These are phyloP conservation scores for Cololabis saira DNA, from an alignment of 2,113 vertebrate genomes.

Conservation along the genomic window DNA sequence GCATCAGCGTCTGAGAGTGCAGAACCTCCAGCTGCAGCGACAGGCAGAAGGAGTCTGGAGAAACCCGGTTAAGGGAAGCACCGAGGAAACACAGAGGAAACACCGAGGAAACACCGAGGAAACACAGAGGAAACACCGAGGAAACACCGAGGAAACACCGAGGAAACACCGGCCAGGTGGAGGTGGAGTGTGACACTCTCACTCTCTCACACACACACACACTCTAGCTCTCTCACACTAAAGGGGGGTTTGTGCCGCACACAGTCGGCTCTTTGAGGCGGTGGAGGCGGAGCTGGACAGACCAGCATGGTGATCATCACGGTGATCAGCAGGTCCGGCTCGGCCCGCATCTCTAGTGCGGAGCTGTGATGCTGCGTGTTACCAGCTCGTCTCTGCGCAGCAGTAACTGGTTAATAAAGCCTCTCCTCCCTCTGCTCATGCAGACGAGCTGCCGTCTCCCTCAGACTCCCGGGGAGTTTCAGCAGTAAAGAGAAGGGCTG, in stretches of 20 bases:
- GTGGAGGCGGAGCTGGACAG: constrained; percentile 53
- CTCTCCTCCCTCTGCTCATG: not conserved
- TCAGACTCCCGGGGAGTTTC: too few relatives aligned
- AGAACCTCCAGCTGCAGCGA: constrained; percentile 97
- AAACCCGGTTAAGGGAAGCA: constrained; percentile 82
- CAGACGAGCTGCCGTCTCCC: not conserved
- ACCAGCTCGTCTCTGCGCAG: constrained; percentile 6
- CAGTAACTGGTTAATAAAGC: constrained; percentile 10
- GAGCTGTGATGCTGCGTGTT: constrained; percentile 41
- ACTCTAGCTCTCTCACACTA: too few relatives aligned
- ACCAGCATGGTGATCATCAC: constrained; percentile 68
- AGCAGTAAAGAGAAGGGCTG: not conserved
- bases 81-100: too few relatives aligned
- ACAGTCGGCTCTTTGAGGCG: constrained; percentile 74
- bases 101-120: constrained; percentile 58
- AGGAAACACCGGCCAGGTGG: constrained; percentile 37
- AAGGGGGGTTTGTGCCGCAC: constrained; percentile 62
- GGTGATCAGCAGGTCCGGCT: too few relatives aligned
- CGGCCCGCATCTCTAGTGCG: constrained; percentile 57
- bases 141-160: constrained; percentile 59
- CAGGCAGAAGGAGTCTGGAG: constrained; percentile 95
- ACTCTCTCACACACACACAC: too few relatives aligned
- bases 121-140: constrained; percentile 62
- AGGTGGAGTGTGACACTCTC: too few relatives aligned
- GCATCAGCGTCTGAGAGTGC: constrained; percentile 96